Percentiles rank a stretch among this genome's conserved stretches.
Evolutionary conservation across 2,113 vertebrate species (phyloP).

Genomic region (Pycnonotus jocosus): DNA sequence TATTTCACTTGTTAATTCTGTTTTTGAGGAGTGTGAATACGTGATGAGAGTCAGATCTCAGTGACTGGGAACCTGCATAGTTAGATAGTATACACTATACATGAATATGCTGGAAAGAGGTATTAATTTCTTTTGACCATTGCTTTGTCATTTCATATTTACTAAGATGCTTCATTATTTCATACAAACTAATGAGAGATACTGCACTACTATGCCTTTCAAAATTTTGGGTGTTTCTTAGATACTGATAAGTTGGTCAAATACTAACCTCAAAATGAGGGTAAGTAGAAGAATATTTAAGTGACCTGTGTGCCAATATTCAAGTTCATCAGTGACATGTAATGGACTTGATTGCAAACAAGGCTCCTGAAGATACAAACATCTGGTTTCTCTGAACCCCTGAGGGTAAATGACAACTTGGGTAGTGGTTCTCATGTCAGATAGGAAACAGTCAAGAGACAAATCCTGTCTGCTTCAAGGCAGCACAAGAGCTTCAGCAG

Average conservation of each 20-base stretch:
- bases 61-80: background rate
- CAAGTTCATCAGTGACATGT: background rate
- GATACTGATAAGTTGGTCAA: background rate
- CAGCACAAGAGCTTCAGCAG: background rate
- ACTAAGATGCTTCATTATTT: background rate
- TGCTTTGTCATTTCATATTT: background rate
- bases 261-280: background rate
- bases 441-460: background rate
- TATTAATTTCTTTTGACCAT: background rate
- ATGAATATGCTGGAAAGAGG: background rate
- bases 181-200: background rate
- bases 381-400: background rate
- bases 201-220: background rate
- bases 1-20: background rate
- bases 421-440: background rate
- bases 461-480: background rate
- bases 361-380: background rate
- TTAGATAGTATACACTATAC: background rate
- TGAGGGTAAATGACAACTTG: background rate
- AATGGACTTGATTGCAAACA: background rate
- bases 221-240: background rate
- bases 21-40: background rate
- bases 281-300: background rate
- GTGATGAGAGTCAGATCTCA: background rate
- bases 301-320: background rate